Evolutionary conservation across 1,140 invertebrate genomes (phyloP).

Genomic region (Microvelia longipes): DNA sequence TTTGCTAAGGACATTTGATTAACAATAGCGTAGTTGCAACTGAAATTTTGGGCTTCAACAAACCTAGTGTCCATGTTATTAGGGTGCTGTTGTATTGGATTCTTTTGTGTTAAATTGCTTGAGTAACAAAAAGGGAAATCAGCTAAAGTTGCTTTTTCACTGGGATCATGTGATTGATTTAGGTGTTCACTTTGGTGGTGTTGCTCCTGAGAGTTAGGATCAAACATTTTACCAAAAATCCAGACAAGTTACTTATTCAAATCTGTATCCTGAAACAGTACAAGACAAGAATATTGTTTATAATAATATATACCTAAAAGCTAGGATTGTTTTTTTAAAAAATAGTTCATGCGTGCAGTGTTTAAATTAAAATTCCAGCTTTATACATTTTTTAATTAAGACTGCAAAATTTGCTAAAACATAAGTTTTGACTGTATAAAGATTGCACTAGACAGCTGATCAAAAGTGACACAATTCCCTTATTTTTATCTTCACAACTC

Average conservation of each 20-base stretch:
- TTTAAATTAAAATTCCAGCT: too few species aligned
- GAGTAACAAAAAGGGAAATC: constrained; percentile 40
- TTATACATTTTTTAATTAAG: background rate
- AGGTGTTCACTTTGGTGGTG: constrained; percentile 11
- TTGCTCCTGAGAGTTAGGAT: constrained; percentile 3
- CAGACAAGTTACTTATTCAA: background rate
- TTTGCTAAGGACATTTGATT: constrained; percentile 40
- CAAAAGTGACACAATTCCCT: too few species aligned
- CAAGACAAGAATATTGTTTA: background rate
- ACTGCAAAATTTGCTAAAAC: background rate
- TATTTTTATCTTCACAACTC: too few species aligned
- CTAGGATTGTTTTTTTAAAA: too few species aligned
- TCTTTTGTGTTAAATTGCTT: constrained; percentile 39
- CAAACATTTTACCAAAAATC: background rate
- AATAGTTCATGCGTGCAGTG: too few species aligned
- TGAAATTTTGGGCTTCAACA: constrained; percentile 36
- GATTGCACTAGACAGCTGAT: background rate
- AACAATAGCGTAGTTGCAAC: constrained; percentile 36
- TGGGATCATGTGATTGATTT: constrained; percentile 12
- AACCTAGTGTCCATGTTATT: constrained; percentile 33
- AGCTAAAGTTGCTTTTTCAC: constrained; percentile 27
- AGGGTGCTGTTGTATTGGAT: constrained; percentile 25
- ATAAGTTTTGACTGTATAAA: background rate
- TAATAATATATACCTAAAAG: too few species aligned
- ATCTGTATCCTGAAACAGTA: background rate